Conservation (phyloP, 2,797 vertebrate genomes). For the Lemur catta region DNA sequence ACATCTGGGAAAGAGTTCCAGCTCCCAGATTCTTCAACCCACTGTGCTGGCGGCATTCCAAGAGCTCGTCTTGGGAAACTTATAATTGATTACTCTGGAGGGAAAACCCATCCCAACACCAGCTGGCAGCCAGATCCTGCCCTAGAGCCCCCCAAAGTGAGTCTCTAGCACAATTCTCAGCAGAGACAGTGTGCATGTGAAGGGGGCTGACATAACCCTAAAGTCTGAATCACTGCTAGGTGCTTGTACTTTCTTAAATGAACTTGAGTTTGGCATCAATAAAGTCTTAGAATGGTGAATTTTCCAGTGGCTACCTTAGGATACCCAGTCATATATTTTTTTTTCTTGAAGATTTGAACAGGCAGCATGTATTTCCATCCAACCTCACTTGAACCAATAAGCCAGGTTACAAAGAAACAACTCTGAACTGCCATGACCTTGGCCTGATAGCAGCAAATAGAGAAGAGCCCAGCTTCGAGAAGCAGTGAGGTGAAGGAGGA, state of each 20-base stretch:
- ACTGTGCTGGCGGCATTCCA: constrained; percentile 70
- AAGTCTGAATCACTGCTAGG: background rate
- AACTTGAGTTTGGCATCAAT: background rate
- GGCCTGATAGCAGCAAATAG: background rate
- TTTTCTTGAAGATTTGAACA: background rate
- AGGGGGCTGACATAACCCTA: background rate
- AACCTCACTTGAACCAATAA: background rate
- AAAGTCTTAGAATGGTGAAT: background rate
- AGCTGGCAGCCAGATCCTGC: constrained; percentile 70
- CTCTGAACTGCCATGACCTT: background rate
- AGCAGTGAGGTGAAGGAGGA: background rate
- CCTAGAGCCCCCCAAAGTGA: constrained; percentile 16
- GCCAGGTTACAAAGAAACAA: background rate
- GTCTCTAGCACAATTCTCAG: background rate
- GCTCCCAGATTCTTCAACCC: constrained; percentile 61
- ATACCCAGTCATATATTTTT: background rate
- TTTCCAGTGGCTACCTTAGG: background rate
- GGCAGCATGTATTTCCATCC: background rate
- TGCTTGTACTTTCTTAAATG: background rate
- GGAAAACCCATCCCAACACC: constrained; percentile 69
- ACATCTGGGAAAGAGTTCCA: constrained; percentile 62
- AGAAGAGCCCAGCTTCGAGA: background rate
- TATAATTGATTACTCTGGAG: constrained; percentile 73
- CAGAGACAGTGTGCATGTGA: background rate
- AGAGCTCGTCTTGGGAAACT: constrained; percentile 58